Evolutionary conservation across 1,140 invertebrate species (phyloP).

Genomic region (Drosophila bifasciata): DNA sequence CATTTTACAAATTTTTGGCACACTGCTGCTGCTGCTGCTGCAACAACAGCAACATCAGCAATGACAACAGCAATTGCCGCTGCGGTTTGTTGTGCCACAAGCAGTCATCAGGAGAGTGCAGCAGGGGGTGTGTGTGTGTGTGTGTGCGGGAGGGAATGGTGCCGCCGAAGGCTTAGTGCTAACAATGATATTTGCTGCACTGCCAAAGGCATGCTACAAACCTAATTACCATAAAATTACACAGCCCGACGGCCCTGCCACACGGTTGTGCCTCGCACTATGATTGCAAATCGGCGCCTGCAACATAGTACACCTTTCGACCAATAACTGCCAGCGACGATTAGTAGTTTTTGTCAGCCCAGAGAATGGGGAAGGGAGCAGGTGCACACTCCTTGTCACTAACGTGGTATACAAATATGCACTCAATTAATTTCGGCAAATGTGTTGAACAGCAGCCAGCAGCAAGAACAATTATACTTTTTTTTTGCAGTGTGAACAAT

Average conservation of each 20-base stretch:
- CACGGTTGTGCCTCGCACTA: slow-evolving; percentile 7
- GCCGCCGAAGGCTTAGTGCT: slow-evolving; percentile 50
- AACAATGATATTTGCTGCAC: slow-evolving; percentile 67
- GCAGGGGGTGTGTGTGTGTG: too few species aligned
- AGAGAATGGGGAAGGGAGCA: not conserved
- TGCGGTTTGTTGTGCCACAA: slow-evolving; percentile 46
- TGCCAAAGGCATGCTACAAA: slow-evolving; percentile 63
- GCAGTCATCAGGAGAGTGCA: not conserved
- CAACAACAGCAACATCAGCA: slow-evolving; percentile 29
- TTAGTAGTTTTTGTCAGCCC: slow-evolving; percentile 29
- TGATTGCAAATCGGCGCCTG: not conserved
- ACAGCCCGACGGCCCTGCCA: not conserved
- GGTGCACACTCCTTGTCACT: slow-evolving; percentile 17
- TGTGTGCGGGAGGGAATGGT: not conserved
- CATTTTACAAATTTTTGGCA: slow-evolving; percentile 78
- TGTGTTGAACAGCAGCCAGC: slow-evolving; percentile 33
- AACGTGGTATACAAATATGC: slow-evolving; percentile 53
- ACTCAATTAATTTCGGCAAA: slow-evolving; percentile 58
- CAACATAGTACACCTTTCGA: slow-evolving; percentile 20
- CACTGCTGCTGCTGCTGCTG: slow-evolving; percentile 36
- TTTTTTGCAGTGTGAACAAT: slow-evolving; percentile 34
- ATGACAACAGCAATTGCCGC: slow-evolving; percentile 43
- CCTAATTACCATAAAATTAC: slow-evolving; percentile 71
- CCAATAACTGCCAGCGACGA: slow-evolving; percentile 8
- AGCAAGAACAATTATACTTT: slow-evolving; percentile 37